Percentiles rank a stretch among this genome's conserved stretches.
Evolutionary conservation across 2,888 invertebrate genomes (phyloP).

Genomic region (Melipona bicolor): DNA sequence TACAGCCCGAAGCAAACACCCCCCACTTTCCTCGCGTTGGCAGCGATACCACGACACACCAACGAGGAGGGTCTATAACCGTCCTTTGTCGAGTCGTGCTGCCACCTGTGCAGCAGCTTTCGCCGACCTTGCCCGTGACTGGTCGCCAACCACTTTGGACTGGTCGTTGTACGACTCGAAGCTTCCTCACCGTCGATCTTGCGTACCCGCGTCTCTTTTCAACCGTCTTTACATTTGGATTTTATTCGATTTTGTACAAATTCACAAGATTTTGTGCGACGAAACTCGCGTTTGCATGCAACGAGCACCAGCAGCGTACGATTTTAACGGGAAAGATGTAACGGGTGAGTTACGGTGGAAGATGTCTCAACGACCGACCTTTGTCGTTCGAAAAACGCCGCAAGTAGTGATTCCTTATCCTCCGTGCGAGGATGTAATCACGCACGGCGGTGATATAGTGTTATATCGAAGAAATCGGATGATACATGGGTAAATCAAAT

Average conservation of each 20-base stretch:
- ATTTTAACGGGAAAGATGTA: background rate
- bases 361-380: background rate
- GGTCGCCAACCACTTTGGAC: conserved; percentile 58
- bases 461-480: conserved; percentile 7
- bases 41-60: conserved; percentile 69
- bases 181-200: conserved; percentile 42
- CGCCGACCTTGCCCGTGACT: conserved; percentile 68
- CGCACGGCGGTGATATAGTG: background rate
- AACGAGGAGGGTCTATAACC: conserved; percentile 70
- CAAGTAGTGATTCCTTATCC: background rate
- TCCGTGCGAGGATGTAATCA: background rate
- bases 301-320: background rate
- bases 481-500: conserved; percentile 36
- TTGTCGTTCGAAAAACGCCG: background rate
- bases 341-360: background rate
- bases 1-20: conserved; percentile 27
- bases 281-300: background rate
- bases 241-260: conserved; percentile 22
- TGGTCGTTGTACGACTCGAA: conserved; percentile 38
- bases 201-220: conserved; percentile 23
- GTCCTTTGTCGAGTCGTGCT: conserved; percentile 80
- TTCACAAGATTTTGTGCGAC: background rate
- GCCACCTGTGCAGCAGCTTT: conserved; percentile 80
- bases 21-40: conserved; percentile 66
- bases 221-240: no score